These are phyloP conservation scores for Ara ararauna DNA, from an alignment of 2,797 vertebrate genomes.

Conservation along the genomic window DNA sequence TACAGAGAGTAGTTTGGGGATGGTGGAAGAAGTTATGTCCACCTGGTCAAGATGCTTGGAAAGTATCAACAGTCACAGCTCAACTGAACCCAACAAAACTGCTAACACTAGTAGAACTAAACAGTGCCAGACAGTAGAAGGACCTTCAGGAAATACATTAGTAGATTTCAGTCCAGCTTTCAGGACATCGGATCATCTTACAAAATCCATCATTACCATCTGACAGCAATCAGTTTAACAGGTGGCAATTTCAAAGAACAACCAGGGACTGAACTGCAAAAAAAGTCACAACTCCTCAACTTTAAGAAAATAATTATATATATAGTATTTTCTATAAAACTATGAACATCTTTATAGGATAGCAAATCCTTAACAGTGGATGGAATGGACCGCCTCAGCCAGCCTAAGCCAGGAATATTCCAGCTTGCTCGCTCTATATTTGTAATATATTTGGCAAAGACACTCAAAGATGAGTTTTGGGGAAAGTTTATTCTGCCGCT, in stretches of 20 bases:
- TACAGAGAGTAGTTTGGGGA: background rate
- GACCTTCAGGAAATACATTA: background rate
- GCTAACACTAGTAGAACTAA: background rate
- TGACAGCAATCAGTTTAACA: background rate
- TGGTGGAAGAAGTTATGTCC: background rate
- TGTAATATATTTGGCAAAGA: background rate
- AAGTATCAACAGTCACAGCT: background rate
- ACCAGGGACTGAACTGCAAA: background rate
- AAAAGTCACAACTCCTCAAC: background rate
- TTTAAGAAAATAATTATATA: background rate
- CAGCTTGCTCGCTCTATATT: background rate
- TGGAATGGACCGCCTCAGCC: background rate
- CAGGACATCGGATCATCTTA: background rate
- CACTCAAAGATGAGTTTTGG: background rate
- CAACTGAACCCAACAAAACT: background rate
- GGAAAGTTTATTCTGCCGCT: background rate
- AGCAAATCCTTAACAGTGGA: background rate
- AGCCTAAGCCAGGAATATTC: background rate
- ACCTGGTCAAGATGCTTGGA: background rate
- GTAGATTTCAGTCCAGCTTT: background rate
- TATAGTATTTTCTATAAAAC: background rate
- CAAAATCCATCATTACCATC: background rate
- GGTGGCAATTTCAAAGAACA: background rate
- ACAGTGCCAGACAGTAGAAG: background rate
- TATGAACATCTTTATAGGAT: background rate